phyloP scores from a whole-genome alignment of 2,113 vertebrate species.

The Pygoscelis antarcticus region DNA sequence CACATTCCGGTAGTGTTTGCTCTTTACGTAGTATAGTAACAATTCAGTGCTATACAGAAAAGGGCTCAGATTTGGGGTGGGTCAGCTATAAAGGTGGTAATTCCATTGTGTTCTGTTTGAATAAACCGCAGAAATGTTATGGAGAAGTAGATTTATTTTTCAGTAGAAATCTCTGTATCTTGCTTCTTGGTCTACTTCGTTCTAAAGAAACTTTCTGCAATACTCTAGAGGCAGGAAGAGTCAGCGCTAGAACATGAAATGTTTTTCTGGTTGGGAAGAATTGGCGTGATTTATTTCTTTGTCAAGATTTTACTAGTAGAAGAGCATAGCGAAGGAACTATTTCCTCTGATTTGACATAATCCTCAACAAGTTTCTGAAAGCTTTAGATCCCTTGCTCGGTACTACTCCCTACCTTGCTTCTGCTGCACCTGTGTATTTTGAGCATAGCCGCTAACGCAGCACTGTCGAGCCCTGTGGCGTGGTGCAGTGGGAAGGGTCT shows the following conservation, averaged over 20 bases:
- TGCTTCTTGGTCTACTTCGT: conserved; percentile 42
- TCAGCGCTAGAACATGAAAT: not conserved
- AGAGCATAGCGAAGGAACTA: not conserved
- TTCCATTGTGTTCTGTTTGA: conserved; percentile 51
- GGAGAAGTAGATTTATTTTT: conserved; percentile 61
- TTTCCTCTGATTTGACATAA: conserved; percentile 45
- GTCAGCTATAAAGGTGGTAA: conserved; percentile 4
- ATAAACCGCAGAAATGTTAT: conserved; percentile 54
- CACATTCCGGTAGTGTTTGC: conserved; percentile 65
- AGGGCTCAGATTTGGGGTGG: conserved; percentile 54
- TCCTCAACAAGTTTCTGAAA: conserved; percentile 38
- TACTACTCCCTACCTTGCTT: not conserved
- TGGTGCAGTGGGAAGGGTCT: not conserved
- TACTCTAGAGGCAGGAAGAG: conserved; percentile 7
- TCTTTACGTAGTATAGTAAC: conserved; percentile 26
- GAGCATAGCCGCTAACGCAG: not conserved
- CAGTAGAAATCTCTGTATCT: conserved; percentile 27
- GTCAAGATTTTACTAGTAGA: conserved; percentile 1
- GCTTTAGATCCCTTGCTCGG: conserved; percentile 14
- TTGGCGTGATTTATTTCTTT: conserved; percentile 28
- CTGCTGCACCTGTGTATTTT: not conserved
- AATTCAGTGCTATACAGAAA: conserved; percentile 55
- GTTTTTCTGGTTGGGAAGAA: not conserved
- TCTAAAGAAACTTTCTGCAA: conserved; percentile 34
- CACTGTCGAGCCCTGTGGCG: conserved; percentile 19